phyloP scores from a whole-genome alignment of 2,888 invertebrate genomes.

The Ethmia dodecea region DNA sequence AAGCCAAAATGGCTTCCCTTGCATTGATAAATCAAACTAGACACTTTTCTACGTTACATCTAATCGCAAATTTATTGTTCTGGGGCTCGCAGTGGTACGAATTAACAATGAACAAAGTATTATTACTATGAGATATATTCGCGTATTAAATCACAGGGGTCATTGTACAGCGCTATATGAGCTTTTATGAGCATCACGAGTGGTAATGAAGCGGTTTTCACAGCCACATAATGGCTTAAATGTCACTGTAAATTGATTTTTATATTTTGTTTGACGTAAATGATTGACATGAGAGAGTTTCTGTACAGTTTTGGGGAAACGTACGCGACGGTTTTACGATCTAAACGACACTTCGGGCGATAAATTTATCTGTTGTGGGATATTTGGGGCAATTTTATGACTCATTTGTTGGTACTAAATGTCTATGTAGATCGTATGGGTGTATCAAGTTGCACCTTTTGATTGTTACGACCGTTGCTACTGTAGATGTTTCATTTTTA shows the following conservation, averaged over 20 bases:
- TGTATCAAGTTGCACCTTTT: slow-evolving; percentile 45
- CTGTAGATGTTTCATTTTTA: slow-evolving; percentile 14
- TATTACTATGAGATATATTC: slow-evolving; percentile 57
- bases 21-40: slow-evolving; percentile 53
- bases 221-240: slow-evolving; percentile 55
- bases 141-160: slow-evolving; percentile 48
- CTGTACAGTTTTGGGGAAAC: slow-evolving; percentile 26
- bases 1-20: slow-evolving; percentile 50
- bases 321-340: slow-evolving; percentile 54
- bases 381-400: slow-evolving; percentile 73
- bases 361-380: slow-evolving; percentile 69
- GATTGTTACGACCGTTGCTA: slow-evolving; percentile 29
- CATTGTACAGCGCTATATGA: slow-evolving; percentile 51
- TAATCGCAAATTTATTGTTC: slow-evolving; percentile 74
- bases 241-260: slow-evolving; percentile 68
- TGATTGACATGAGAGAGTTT: slow-evolving; percentile 72
- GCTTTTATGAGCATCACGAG: slow-evolving; percentile 53
- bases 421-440: slow-evolving; percentile 43
- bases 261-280: slow-evolving; percentile 76
- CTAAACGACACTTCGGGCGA: slow-evolving; percentile 54
- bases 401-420: slow-evolving; percentile 65
- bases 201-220: slow-evolving; percentile 69
- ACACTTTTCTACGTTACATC: slow-evolving; percentile 60
- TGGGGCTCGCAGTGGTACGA: slow-evolving; percentile 58
- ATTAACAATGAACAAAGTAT: slow-evolving; percentile 70